A percentile compares a stretch with the other conserved stretches of the same genome.
Conservation (phyloP, 2,113 vertebrate species). For the Engraulis encrasicolus region DNA sequence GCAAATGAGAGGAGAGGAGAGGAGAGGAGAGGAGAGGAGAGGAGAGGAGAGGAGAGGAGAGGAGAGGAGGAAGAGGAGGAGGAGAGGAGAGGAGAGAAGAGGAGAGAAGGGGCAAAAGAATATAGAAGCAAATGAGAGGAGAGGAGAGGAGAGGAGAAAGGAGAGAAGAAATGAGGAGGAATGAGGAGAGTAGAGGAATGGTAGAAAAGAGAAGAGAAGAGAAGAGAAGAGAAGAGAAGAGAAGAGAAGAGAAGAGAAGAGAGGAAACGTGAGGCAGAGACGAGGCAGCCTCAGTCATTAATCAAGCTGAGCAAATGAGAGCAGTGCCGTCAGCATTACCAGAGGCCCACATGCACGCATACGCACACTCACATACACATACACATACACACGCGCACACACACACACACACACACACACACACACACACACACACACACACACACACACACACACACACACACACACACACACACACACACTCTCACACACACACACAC, state of each 20-base stretch:
- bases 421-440: background rate
- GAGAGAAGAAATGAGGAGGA: constrained; percentile 27
- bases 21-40: constrained; percentile 22
- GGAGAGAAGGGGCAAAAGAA: constrained; percentile 29
- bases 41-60: too few relatives aligned
- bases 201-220: too few relatives aligned
- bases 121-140: too few relatives aligned
- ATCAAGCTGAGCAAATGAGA: constrained; percentile 78
- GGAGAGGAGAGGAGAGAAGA: too few relatives aligned
- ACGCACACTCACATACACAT: background rate
- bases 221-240: constrained; percentile 36
- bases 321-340: constrained; percentile 58
- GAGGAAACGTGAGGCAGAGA: constrained; percentile 37
- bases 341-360: constrained; percentile 60
- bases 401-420: constrained; percentile 11
- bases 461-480: constrained; percentile 11
- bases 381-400: constrained; percentile 11
- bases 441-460: background rate
- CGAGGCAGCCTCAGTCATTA: constrained; percentile 57
- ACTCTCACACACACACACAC: constrained; percentile 11
- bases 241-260: too few relatives aligned
- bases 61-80: constrained; percentile 37
- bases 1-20: too few relatives aligned
- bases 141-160: too few relatives aligned
- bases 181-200: too few relatives aligned